phyloP scores from a whole-genome alignment of 2,113 vertebrate genomes.

The Melanocharis versteri region DNA sequence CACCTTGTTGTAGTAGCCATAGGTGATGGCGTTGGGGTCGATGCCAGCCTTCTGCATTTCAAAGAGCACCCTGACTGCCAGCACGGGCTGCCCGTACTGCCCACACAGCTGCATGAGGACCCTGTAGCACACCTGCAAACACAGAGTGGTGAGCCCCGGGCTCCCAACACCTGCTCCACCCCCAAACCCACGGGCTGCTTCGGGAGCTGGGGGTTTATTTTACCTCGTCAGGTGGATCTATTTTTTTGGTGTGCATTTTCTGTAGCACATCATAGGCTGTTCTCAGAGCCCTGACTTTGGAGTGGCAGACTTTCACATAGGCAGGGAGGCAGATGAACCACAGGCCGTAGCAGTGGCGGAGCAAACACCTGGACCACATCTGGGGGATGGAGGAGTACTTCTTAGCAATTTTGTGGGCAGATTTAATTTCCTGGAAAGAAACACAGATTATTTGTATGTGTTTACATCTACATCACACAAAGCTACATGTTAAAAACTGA shows the following conservation, averaged over 20 bases:
- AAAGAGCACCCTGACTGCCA: conserved; percentile 92
- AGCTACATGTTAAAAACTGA: background rate
- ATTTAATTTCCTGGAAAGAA: conserved; percentile 89
- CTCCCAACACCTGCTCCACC: background rate
- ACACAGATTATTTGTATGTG: background rate
- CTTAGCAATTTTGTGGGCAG: conserved; percentile 93
- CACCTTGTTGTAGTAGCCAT: conserved; percentile 98
- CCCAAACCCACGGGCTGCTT: fast-evolving
- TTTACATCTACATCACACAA: background rate
- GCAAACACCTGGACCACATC: conserved; percentile 96
- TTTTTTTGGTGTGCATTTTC: conserved; percentile 94
- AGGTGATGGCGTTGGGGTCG: conserved; percentile 97
- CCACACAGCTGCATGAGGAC: conserved; percentile 97
- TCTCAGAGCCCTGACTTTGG: conserved; percentile 92
- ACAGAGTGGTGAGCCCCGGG: background rate
- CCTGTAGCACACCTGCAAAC: conserved; percentile 91
- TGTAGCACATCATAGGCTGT: conserved; percentile 91
- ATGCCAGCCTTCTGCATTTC: conserved; percentile 98
- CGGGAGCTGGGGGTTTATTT: background rate
- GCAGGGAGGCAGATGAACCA: conserved; percentile 98
- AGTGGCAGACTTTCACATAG: conserved; percentile 88
- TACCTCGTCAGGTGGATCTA: conserved; percentile 97
- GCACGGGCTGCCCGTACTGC: conserved; percentile 93
- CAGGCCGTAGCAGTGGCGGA: conserved; percentile 92
- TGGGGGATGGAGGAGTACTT: conserved; percentile 92